A percentile compares a stretch with the other conserved stretches of the same genome.
These are phyloP conservation scores for Exephanes ischioxanthus DNA, from an alignment of 2,888 invertebrate species.

Conservation along the genomic window DNA sequence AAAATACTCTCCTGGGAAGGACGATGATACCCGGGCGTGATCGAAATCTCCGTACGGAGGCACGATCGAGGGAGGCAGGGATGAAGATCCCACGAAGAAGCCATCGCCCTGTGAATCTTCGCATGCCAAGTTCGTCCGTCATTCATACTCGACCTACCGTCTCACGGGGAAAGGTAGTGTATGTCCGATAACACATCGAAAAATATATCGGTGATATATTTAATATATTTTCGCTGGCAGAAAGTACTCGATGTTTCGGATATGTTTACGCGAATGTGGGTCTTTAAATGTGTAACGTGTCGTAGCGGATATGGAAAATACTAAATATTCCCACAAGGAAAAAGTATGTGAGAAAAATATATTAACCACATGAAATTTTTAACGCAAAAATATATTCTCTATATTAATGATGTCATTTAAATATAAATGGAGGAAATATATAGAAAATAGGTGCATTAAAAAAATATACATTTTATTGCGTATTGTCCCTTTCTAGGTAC, in stretches of 20 bases:
- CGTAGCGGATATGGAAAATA: no score
- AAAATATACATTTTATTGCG: not conserved
- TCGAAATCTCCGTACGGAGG: conserved; percentile 21
- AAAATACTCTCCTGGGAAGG: conserved; percentile 12
- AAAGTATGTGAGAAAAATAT: no score
- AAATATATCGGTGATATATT: not conserved
- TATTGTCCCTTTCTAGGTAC: not conserved
- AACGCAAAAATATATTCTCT: no score
- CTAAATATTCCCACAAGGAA: no score
- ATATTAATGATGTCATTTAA: no score
- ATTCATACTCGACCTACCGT: not conserved
- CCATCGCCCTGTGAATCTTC: conserved; percentile 3
- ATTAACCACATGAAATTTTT: no score
- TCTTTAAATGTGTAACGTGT: no score
- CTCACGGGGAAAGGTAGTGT: not conserved
- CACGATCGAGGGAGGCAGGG: not conserved
- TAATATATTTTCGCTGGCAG: not conserved
- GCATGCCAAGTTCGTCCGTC: not conserved
- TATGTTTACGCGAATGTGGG: not conserved
- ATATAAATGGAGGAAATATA: no score
- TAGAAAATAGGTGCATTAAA: no score
- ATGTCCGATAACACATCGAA: not conserved
- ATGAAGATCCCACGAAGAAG: not conserved
- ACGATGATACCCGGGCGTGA: conserved; percentile 9
- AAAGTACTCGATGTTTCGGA: not conserved